Evolutionary conservation across 2,797 vertebrate species (phyloP).

Genomic region (Danio jaintianensis): DNA sequence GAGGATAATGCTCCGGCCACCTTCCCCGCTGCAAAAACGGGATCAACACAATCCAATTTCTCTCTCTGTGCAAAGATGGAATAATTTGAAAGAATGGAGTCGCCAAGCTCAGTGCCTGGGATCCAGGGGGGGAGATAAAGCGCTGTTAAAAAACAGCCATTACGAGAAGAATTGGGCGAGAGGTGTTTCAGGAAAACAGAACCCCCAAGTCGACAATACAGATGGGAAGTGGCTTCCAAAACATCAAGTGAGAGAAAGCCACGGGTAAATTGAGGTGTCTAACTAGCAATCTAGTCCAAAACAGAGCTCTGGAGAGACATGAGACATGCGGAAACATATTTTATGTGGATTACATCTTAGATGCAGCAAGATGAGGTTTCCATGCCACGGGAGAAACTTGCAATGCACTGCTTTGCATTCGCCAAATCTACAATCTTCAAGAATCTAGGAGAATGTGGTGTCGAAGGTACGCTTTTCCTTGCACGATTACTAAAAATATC

Average conservation of each 20-base stretch:
- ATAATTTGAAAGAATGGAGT: slow-evolving; percentile 80
- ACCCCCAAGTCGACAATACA: slow-evolving; percentile 49
- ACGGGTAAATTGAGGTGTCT: slow-evolving; percentile 75
- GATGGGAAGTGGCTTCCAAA: slow-evolving; percentile 57
- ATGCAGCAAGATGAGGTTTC: slow-evolving; percentile 39
- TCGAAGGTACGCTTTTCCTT: slow-evolving; percentile 1
- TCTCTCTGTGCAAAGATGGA: slow-evolving; percentile 82
- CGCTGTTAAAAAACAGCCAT: slow-evolving; percentile 63
- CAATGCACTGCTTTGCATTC: slow-evolving; percentile 29
- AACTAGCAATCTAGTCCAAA: slow-evolving; percentile 78
- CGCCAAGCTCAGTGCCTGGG: slow-evolving; percentile 53
- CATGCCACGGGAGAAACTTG: slow-evolving; percentile 28
- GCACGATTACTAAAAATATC: slow-evolving; percentile 43
- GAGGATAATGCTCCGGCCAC: slow-evolving; percentile 78
- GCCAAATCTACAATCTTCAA: background rate
- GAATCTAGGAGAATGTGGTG: background rate
- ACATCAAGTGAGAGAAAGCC: slow-evolving; percentile 65
- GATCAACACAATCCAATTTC: slow-evolving; percentile 83
- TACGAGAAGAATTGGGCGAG: slow-evolving; percentile 58
- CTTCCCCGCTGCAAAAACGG: slow-evolving; percentile 73
- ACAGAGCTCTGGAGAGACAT: slow-evolving; percentile 66
- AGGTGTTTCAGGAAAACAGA: slow-evolving; percentile 53
- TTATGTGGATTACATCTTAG: slow-evolving; percentile 66
- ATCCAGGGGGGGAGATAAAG: slow-evolving; percentile 60
- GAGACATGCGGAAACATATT: slow-evolving; percentile 70